Evolutionary conservation across 2,888 invertebrate species (phyloP).

Genomic region (Hartigia nigra): DNA sequence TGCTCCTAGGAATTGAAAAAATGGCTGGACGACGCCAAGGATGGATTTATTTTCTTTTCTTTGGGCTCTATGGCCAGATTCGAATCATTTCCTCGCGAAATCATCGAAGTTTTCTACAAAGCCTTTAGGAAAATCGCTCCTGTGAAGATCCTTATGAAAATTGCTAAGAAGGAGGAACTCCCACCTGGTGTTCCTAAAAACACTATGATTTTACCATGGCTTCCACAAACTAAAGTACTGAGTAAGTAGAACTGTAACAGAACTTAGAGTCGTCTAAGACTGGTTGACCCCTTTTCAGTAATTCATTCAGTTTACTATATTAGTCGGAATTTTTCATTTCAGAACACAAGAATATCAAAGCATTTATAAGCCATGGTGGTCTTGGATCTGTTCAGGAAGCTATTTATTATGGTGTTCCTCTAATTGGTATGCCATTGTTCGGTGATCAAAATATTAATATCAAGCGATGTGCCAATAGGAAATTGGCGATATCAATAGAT

Average conservation of each 20-base stretch:
- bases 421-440: conserved; percentile 50
- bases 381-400: conserved; percentile 47
- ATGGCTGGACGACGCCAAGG: conserved; percentile 26
- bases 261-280: too few species aligned
- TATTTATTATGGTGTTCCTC: conserved; percentile 43
- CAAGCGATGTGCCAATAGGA: conserved; percentile 36
- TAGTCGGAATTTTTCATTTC: not conserved
- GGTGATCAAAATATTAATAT: conserved; percentile 50
- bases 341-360: conserved; percentile 45
- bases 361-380: conserved; percentile 53
- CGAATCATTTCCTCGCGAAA: conserved; percentile 10
- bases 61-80: conserved; percentile 28
- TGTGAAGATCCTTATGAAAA: not conserved
- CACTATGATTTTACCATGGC: conserved; percentile 12
- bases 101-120: conserved; percentile 4
- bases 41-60: conserved; percentile 29
- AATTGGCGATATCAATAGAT: conserved; percentile 39
- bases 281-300: fast-evolving
- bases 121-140: conserved; percentile 8
- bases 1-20: conserved; percentile 23
- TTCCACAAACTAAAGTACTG: conserved; percentile 9
- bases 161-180: conserved; percentile 13
- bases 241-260: not conserved
- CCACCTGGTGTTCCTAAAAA: conserved; percentile 15
- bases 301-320: fast-evolving